Evolutionary conservation across 2,888 invertebrate genomes (phyloP), one percentile per base, ranked within the genome.

Genomic region (Eristalis tenax): DNA sequence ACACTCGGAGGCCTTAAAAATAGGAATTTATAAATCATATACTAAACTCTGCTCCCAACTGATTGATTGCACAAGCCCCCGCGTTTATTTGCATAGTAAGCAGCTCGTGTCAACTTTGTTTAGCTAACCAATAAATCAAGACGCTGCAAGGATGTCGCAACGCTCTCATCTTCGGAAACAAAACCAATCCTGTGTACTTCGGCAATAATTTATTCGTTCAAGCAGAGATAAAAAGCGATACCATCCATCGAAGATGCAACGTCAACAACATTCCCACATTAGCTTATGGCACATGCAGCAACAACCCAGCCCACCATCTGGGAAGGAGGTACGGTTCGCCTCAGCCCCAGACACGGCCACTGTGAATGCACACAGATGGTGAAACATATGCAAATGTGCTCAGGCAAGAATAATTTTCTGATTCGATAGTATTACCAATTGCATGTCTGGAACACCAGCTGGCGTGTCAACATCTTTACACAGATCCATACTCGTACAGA

Each of bases 61-160:
- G 68, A 84, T 66, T 80, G 80, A 80, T 80, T 80, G 57, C 32
- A 23, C 40, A 80, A 35, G 69, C 61, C 81, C 64, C 57, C 43
- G 43, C 64, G 35, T 76, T 22, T 73, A 70, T 81, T 73, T 76
- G 71, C 73, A 69, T 28, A 61, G 18, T 11, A 69, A 80, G 77
- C 85, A 76, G 59, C 64, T 63, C 76, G 26, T 73, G 76, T 81
- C 85, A 68, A 50, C 26, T 59, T 73, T 68, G 81, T 76, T 77
- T 38, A 57, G 43, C 63, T 32, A 38, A 26, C 57, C 73, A 81
- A 85, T 85, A 85, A 81, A 77, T 85, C 85, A 81, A 61, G 56
- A 66, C 50, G 38, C 59, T 70, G 64, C 74, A 71, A 28, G 38
- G 79, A 59, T 50, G 64, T 35, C 61, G 69, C 75, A 50, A 13